Base-by-base conservation (phyloP, 2,888 invertebrate species). In the Coenonympha glycerion region DNA sequence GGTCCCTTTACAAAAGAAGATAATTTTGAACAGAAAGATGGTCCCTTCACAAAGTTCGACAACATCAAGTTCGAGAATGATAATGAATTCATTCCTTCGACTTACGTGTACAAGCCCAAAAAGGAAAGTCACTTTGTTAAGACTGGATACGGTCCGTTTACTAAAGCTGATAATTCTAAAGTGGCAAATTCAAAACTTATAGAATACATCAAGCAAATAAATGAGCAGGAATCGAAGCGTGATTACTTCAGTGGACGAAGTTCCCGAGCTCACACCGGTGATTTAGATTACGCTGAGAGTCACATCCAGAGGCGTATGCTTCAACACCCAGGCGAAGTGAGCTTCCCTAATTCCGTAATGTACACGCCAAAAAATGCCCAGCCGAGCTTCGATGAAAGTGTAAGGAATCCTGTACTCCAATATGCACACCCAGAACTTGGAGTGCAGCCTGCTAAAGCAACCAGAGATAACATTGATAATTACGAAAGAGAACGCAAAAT, bases 361-460 rank as follows among this genome's bases (percentile, higher is more conserved):
- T 93, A 93, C 65, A 89, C 90, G 1, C 87, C 91, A 0, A 89
- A 89, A 52, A 89, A 87, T 58, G 87, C 89, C 1, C 89, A 89
- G 59, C 88, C 90, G 3, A 89, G 89, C 5, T 90, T 93, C 55
- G 92, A 91, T 54, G 91, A 93, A 60, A 92, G 92, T 22, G 91
- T 92, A 0, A 82, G 93, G 31, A 91, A 92, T 18, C 93, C 94
- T 0, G 92, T 94, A 2, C 81, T 93, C 0, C 93, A 93, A 64
- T 94, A 94, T 65, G 93, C 93, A 0, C 93, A 94, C 69, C 94
- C 94, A 0, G 94, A 94, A 62, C 75, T 93, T 3, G 94, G 93
- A 9, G 91, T 93, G 0, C 93, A 94, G 69, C 92, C 93, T 0
- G 93, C 93, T 0, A 92, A 91, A 73, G 87, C 87, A 1, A 86